Evolutionary conservation across 92 coral and sea anemone species (phyloP).

Genomic region (Zoanthus solanderi): DNA sequence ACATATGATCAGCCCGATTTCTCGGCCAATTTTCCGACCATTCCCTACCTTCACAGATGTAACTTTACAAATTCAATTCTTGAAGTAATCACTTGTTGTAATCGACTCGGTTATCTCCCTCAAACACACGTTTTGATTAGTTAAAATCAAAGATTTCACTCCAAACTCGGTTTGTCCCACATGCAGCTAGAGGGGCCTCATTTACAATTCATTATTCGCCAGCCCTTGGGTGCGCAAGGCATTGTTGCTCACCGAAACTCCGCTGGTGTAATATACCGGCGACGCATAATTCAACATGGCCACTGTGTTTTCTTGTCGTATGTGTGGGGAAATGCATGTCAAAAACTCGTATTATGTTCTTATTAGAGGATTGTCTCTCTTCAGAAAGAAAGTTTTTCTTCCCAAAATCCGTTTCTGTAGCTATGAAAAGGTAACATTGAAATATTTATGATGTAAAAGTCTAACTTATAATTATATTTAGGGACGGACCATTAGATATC

Average conservation of each 20-base stretch:
- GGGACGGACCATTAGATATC: too few relatives aligned
- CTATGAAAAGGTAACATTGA: conserved; percentile 3
- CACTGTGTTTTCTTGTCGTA: conserved; percentile 12
- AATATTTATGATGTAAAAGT: too few relatives aligned
- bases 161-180: background rate
- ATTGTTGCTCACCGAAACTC: background rate
- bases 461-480: too few relatives aligned
- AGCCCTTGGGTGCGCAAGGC: conserved; percentile 35
- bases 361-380: background rate
- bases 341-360: background rate
- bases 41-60: conserved; percentile 25
- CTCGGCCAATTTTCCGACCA: conserved; percentile 8
- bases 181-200: conserved; percentile 45
- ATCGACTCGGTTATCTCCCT: background rate
- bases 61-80: conserved; percentile 39
- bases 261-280: background rate
- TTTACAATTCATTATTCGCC: conserved; percentile 28
- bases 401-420: background rate
- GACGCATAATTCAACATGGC: conserved; percentile 42
- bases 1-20: background rate
- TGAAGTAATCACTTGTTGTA: conserved; percentile 1
- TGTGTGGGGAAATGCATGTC: conserved; percentile 20
- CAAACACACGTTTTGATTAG: background rate
- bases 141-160: background rate
- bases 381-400: background rate